A percentile compares a stretch with the other conserved stretches of the same genome.
These are phyloP conservation scores for human (Homo sapiens) DNA, from an alignment of 2,113 vertebrate genomes.

Conservation along the genomic window DNA sequence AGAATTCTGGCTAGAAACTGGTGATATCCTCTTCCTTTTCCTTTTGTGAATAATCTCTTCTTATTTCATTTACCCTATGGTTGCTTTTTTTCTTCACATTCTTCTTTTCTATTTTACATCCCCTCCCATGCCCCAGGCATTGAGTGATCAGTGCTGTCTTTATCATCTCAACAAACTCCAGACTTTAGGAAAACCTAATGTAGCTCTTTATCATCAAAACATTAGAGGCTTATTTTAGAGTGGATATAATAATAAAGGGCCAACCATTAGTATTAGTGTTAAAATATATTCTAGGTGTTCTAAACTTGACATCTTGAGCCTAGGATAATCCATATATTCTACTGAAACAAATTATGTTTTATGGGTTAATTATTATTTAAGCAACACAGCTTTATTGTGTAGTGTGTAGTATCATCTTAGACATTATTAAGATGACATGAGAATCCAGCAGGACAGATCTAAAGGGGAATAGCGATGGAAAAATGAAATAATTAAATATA, in stretches of 20 bases:
- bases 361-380: constrained; percentile 14
- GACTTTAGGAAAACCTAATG: background rate
- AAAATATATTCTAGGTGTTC: background rate
- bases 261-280: background rate
- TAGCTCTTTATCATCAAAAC: background rate
- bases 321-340: background rate
- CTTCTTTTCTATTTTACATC: background rate
- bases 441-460: background rate
- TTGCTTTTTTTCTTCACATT: background rate
- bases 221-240: background rate
- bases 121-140: background rate
- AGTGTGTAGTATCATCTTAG: background rate
- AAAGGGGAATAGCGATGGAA: background rate
- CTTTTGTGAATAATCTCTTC: background rate
- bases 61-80: background rate
- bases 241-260: background rate
- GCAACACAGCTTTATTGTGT: background rate
- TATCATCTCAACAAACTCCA: background rate
- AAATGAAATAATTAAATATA: background rate
- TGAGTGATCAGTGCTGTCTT: background rate
- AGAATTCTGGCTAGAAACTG: background rate
- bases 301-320: background rate
- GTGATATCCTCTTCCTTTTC: background rate
- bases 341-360: background rate
- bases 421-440: background rate